Evolutionary conservation across 2,113 vertebrate species (phyloP), one percentile per base, ranked within the genome.

Genomic region (Cathartes aura): DNA sequence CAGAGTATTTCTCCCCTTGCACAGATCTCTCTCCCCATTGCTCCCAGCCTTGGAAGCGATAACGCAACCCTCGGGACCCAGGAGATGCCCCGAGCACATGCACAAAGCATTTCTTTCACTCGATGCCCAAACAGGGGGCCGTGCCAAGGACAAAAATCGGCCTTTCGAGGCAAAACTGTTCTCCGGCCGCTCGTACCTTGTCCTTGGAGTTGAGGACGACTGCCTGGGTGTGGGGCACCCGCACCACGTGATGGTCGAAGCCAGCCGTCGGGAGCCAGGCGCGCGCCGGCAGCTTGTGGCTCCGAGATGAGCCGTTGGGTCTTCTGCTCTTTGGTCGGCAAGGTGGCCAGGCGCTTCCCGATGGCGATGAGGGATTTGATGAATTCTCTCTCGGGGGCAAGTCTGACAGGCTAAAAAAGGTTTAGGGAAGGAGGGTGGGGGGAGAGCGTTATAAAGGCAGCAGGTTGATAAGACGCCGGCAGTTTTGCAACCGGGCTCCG

Each of bases 241-340:
- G 95, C 48, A 99, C 99, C 76, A 99, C 99, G 27, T 99, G 99
- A 95, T 99, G 99, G 97, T 99, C 98, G 26, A 99, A 99, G 87
- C 98, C 98, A 5, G 99, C 99, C 0, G 99, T 99, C 20, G 99
- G 99, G 56, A 99, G 98, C 99, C 99, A 99, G 72, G 99, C 99
- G 0, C 99, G 98, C 0, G 99, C 99, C 1, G 99, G 99, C 87
- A 99, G 99, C 47, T 99, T 99, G 98, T 99, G 99, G 98, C 96
- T 99, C 99, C 0, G 99, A 99, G 92, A 99, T 98, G 23, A 99
- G 98, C 8, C 99, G 97, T 93, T 99, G 99, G 1, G 99, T 99
- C 95, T 99, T 99, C 98, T 99, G 99, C 97, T 99, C 99, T 92
- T 99, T 99, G 97, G 99, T 99, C n/a, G 99, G 99, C 87, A 99